Evolutionary conservation across 2,113 vertebrate genomes (phyloP).

Genomic region (Triplophysa rosa): DNA sequence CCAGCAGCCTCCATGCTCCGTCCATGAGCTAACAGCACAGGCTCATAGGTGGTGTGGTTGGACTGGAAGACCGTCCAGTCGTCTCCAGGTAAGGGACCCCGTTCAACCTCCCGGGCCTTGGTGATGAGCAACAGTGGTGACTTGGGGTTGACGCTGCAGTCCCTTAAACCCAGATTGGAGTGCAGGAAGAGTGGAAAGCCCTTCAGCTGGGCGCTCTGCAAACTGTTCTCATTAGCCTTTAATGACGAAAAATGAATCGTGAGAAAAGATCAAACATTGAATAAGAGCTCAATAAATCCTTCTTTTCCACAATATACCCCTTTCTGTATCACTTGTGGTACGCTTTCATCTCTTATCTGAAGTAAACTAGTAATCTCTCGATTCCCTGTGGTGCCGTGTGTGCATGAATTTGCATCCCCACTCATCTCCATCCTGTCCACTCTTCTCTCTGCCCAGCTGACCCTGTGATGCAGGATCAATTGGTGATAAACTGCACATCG

Average conservation of each 20-base stretch:
- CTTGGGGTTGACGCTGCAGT: conserved; percentile 87
- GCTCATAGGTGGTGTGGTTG: conserved; percentile 87
- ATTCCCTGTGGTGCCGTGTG: too few species aligned
- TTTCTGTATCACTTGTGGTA: background rate
- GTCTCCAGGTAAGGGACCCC: conserved; percentile 81
- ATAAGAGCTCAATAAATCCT: too few species aligned
- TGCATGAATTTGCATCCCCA: background rate
- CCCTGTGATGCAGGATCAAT: conserved; percentile 35
- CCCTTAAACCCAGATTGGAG: conserved; percentile 85
- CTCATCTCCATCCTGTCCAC: conserved; percentile 10
- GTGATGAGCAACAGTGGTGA: conserved; percentile 85
- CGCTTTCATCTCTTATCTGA: background rate
- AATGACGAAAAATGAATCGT: background rate
- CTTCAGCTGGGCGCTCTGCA: conserved; percentile 87
- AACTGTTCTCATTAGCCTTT: conserved; percentile 89
- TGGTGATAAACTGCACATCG: conserved; percentile 30
- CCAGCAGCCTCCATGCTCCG: conserved; percentile 73
- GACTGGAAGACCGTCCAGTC: conserved; percentile 92
- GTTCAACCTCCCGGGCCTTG: conserved; percentile 81
- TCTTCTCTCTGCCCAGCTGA: conserved; percentile 11
- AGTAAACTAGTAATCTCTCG: background rate
- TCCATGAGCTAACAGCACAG: conserved; percentile 83
- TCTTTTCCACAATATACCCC: background rate
- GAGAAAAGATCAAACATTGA: background rate
- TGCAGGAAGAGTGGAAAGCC: conserved; percentile 88